Conservation (phyloP, 2,797 vertebrate species). For the Chrysocyon brachyurus region DNA sequence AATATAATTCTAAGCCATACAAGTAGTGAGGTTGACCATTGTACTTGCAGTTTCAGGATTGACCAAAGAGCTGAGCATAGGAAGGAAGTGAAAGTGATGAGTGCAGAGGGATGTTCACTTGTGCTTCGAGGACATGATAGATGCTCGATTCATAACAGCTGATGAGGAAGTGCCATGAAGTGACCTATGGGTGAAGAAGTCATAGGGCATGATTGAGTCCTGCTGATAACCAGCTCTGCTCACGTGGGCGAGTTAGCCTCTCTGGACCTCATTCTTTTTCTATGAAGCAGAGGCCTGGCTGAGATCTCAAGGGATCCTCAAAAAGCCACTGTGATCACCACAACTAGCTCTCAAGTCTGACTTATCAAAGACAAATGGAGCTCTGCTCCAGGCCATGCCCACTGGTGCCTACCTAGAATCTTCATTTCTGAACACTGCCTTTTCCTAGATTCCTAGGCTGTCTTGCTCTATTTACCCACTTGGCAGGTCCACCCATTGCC, state of each 20-base stretch:
- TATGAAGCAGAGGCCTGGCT: not conserved
- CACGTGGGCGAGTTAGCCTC: not conserved
- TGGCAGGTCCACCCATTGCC: not conserved
- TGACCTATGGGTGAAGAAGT: not conserved
- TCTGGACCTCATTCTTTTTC: not conserved
- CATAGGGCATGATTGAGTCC: not conserved
- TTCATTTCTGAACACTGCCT: not conserved
- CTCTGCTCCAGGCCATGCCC: not conserved
- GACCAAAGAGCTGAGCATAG: not conserved
- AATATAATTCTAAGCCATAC: not conserved
- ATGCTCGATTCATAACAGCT: not conserved
- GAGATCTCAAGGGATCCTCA: not conserved
- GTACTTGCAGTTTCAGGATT: not conserved
- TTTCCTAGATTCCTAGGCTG: not conserved
- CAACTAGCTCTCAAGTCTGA: not conserved
- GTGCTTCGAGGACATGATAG: not conserved
- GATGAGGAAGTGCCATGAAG: not conserved
- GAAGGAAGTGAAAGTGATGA: not conserved
- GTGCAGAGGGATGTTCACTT: not conserved
- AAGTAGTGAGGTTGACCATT: not conserved
- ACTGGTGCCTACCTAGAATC: not conserved
- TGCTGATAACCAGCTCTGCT: not conserved
- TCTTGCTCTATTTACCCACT: not conserved
- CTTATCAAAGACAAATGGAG: not conserved
- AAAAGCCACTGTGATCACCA: rapidly evolving